Conservation (phyloP, 2,797 vertebrate genomes). For the Myioborus melanocephalus region DNA sequence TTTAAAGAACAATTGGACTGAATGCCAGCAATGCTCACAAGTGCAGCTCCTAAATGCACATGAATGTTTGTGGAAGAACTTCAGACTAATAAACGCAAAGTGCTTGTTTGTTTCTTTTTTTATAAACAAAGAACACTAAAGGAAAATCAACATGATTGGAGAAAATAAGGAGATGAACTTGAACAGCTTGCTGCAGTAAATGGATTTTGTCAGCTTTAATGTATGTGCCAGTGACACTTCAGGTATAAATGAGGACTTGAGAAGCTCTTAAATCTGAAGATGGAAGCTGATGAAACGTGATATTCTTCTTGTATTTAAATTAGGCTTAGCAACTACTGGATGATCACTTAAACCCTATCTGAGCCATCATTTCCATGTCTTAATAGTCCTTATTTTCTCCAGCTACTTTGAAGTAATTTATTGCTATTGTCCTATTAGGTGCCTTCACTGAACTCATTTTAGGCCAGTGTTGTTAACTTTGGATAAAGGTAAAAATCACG, state of each 20-base stretch:
- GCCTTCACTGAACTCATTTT: constrained; percentile 6
- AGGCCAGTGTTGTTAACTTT: not conserved
- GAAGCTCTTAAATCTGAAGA: constrained; percentile 54
- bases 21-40: not conserved
- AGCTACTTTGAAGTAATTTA: constrained; percentile 38
- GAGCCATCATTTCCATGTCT: constrained; percentile 4
- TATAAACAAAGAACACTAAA: constrained; percentile 16
- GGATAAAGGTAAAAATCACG: constrained; percentile 23
- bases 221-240: constrained; percentile 52
- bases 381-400: constrained; percentile 60
- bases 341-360: constrained; percentile 1
- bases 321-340: constrained; percentile 15
- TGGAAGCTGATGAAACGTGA: constrained; percentile 40
- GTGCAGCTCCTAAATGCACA: not conserved
- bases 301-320: constrained; percentile 49
- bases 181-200: constrained; percentile 15
- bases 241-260: constrained; percentile 51
- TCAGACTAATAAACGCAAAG: constrained; percentile 19
- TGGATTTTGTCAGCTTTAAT: constrained; percentile 31
- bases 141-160: not conserved
- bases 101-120: constrained; percentile 18
- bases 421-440: constrained; percentile 36
- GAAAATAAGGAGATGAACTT: constrained; percentile 21
- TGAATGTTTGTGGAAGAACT: not conserved
- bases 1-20: not conserved